Conservation (phyloP, 1,140 invertebrate species). For the Scylla paramamosain region DNA sequence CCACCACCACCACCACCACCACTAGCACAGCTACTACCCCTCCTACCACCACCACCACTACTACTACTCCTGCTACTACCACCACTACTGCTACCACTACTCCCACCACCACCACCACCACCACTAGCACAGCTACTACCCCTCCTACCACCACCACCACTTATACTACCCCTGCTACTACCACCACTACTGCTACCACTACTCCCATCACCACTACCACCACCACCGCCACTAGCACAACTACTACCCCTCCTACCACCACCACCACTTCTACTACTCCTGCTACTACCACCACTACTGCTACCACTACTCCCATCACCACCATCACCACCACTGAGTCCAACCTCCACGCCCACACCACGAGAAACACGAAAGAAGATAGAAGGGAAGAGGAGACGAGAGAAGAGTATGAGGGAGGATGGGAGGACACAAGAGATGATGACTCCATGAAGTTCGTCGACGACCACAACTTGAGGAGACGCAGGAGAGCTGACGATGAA, state of each 20-base stretch:
- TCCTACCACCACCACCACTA: background rate
- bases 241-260: too few relatives aligned
- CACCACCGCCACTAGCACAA: too few relatives aligned
- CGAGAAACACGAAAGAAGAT: background rate
- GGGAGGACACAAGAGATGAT: background rate
- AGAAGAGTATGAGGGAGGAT: background rate
- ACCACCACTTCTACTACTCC: too few relatives aligned
- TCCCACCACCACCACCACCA: background rate
- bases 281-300: too few relatives aligned
- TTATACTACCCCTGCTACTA: too few relatives aligned
- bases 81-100: background rate
- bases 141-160: too few relatives aligned
- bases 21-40: background rate
- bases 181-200: too few relatives aligned
- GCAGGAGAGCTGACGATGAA: too few relatives aligned
- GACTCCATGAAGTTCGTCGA: background rate
- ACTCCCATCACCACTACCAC: too few relatives aligned
- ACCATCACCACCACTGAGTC: too few relatives aligned
- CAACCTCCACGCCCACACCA: background rate
- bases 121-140: background rate
- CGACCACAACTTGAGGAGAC: too few relatives aligned
- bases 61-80: background rate
- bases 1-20: conserved; percentile 5
- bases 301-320: too few relatives aligned
- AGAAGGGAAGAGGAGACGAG: background rate